Evolutionary conservation across 2,797 vertebrate species (phyloP).

Genomic region (Mormyrops attenuatus): DNA sequence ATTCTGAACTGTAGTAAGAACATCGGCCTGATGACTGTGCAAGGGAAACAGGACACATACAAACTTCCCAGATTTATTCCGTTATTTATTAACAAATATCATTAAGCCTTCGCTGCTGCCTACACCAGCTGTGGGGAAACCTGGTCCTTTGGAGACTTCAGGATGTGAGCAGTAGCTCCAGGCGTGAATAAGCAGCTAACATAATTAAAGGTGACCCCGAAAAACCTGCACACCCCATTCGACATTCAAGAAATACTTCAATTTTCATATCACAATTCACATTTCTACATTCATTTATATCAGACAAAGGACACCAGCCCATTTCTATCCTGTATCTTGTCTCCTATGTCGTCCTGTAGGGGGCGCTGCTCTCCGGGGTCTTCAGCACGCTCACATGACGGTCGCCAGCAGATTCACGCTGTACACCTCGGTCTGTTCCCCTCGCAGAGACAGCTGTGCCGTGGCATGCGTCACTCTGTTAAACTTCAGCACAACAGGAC

Average conservation of each 20-base stretch:
- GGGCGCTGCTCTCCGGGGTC: conserved; percentile 15
- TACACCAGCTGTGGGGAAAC: neutral
- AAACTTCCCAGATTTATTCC: neutral
- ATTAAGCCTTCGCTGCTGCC: neutral
- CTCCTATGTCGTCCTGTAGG: neutral
- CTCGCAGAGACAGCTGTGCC: conserved; percentile 66
- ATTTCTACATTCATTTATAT: neutral
- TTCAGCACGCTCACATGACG: conserved; percentile 27
- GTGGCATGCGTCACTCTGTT: conserved; percentile 61
- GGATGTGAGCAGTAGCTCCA: neutral
- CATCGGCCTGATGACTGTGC: no score
- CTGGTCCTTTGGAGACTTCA: neutral
- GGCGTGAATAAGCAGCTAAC: neutral
- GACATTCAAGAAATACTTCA: neutral
- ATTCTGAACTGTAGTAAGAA: neutral
- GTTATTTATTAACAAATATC: neutral
- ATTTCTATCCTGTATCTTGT: neutral
- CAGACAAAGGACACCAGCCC: neutral
- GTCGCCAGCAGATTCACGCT: conserved; percentile 66
- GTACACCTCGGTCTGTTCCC: conserved; percentile 67
- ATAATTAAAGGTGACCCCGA: neutral
- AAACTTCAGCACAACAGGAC: conserved; percentile 51
- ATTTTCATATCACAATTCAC: neutral
- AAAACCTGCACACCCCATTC: neutral
- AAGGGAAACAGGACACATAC: neutral